These are phyloP conservation scores for Sylvicola fuscatus DNA, from an alignment of 2,888 invertebrate species.

Conservation along the genomic window DNA sequence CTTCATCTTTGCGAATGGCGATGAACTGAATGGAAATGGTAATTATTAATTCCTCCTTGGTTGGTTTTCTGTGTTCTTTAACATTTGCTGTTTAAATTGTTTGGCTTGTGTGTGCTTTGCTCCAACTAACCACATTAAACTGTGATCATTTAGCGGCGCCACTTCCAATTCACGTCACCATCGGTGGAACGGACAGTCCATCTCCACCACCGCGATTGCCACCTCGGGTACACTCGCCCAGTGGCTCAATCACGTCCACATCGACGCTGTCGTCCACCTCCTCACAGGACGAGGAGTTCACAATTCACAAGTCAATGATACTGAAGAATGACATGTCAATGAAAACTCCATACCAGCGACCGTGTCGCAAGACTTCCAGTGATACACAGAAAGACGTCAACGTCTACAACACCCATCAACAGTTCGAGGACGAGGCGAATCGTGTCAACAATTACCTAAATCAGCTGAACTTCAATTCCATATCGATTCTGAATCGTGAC, in stretches of 20 bases:
- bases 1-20: background rate
- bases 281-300: background rate
- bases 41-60: no score
- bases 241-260: background rate
- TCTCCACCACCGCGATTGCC: no score
- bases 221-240: background rate
- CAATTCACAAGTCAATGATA: background rate
- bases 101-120: no score
- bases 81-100: no score
- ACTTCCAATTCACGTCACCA: no score
- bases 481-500: no score
- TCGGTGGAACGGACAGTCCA: no score
- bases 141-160: no score
- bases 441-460: constrained; percentile 22
- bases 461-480: constrained; percentile 12
- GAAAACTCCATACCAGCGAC: background rate
- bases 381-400: constrained; percentile 3
- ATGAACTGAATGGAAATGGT: no score
- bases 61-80: no score
- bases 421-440: constrained; percentile 23
- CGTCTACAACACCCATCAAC: constrained; percentile 15
- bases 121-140: no score
- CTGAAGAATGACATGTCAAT: background rate
- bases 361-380: constrained; percentile 1
- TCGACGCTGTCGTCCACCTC: background rate